Conservation (phyloP, 2,113 vertebrate species). For the Phalacrocorax brasilianus region DNA sequence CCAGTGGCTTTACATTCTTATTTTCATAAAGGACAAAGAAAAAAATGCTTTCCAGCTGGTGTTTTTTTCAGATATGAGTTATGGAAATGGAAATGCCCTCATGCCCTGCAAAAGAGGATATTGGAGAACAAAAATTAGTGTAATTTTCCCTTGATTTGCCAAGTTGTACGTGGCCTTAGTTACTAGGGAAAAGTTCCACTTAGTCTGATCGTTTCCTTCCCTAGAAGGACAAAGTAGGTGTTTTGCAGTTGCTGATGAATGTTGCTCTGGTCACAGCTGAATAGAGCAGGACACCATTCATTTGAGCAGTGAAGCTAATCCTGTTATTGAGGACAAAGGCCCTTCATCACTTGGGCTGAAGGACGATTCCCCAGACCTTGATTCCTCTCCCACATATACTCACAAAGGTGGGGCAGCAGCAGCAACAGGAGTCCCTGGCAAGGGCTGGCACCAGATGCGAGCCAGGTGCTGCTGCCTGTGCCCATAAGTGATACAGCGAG, state of each 20-base stretch:
- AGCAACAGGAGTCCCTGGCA: neutral
- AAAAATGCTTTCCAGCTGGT: neutral
- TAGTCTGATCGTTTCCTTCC: neutral
- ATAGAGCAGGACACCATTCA: conserved; percentile 21
- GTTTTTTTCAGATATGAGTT: neutral
- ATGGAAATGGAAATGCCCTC: neutral
- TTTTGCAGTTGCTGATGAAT: conserved; percentile 39
- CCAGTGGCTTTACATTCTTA: neutral
- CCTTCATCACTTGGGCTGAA: conserved; percentile 2
- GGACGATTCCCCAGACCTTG: neutral
- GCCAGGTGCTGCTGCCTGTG: neutral
- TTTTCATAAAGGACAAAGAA: neutral
- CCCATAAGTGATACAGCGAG: neutral
- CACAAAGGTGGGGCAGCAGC: neutral
- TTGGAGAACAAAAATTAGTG: neutral
- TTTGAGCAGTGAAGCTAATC: conserved; percentile 30
- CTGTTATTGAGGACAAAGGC: neutral
- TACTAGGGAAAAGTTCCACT: conserved; percentile 10
- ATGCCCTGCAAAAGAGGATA: neutral
- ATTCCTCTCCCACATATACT: neutral
- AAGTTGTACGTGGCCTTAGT: neutral
- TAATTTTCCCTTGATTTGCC: neutral
- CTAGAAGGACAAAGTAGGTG: conserved; percentile 49
- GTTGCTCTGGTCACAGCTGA: conserved; percentile 27
- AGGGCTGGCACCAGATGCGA: neutral